Evolutionary conservation across 2,888 invertebrate genomes (phyloP), one percentile per base, ranked within the genome.

Genomic region (Mythimna pallens): DNA sequence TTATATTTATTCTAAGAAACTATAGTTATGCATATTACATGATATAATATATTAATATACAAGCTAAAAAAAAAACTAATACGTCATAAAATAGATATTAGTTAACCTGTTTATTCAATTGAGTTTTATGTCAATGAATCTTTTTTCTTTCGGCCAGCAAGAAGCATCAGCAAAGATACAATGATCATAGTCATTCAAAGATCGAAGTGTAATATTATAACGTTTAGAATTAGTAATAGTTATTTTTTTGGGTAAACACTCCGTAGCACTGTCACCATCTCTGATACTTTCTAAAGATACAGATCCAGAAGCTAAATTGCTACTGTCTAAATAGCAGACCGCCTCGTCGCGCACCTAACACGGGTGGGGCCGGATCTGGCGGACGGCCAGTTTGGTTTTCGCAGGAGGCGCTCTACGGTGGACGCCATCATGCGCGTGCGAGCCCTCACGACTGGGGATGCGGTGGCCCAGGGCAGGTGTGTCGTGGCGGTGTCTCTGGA

Each of bases 111-210:
- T 20, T 36, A 36, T 34, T 58, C 10, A 36, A n/a, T 36, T 58
- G 34, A 34, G 43, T n/a, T n/a, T 36, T 12, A 58, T 58, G 3
- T 36, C n/a, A n/a, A 58, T 10, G 34, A 58, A 34, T 36, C 34
- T 58, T 58, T n/a, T 58, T n/a, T 58, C 34, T 12, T 8, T 30
- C 4, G 73, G 73, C 63, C 43, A 73, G 63, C 72, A 72, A 8
- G 12, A 4, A 17, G 43, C 43, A 54, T 63, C 73, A n/a, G 63
- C 73, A 12, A 17, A 4, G 9, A 54, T 9, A 55, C 73, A 73
- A 62, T 73, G 72, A 1, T 54, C 34, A n/a, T 72, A 72, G 14
- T 54, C 22, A 43, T 34, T 36, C 4, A n/a, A 14, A 43, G 34
- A 62, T 43, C 3, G 1, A 25, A 72, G 1, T 3, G 1, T 47